phyloP scores from a whole-genome alignment of 2,113 vertebrate species.

The Burhinus bistriatus region DNA sequence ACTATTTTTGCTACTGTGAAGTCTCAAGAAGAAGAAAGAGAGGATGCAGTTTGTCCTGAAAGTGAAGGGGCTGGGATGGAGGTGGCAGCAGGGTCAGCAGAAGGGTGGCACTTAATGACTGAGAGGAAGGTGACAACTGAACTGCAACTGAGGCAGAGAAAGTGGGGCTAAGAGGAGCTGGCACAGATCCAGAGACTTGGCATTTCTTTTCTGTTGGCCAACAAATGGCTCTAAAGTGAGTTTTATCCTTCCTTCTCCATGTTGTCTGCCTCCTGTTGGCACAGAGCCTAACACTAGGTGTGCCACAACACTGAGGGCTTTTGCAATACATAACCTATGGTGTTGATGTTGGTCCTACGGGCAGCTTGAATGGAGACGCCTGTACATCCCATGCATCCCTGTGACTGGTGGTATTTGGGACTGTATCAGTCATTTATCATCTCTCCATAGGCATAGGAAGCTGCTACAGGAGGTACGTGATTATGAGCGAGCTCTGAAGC shows the following conservation, averaged over 20 bases:
- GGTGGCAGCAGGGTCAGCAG: not conserved
- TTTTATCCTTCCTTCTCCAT: not conserved
- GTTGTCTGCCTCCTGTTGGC: too few species aligned
- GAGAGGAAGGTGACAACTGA: not conserved
- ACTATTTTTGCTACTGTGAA: not conserved
- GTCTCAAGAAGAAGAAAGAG: not conserved
- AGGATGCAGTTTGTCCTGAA: not conserved
- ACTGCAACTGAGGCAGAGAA: not conserved
- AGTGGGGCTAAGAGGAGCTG: not conserved
- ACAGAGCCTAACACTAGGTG: not conserved
- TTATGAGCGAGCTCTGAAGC: not conserved
- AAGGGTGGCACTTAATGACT: not conserved
- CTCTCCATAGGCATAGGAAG: not conserved
- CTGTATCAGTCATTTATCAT: not conserved
- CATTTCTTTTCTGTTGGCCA: not conserved
- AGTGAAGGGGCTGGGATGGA: not conserved
- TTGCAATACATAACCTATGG: not conserved
- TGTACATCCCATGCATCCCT: not conserved
- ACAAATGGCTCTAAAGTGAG: not conserved
- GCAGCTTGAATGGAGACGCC: not conserved
- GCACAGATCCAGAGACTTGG: not conserved
- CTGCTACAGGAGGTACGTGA: rapidly evolving
- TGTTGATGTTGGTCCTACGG: not conserved
- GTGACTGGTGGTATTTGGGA: not conserved
- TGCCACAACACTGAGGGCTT: not conserved